These are phyloP conservation scores for Rhizomys pruinosus DNA, from an alignment of 2,113 vertebrate genomes.

Conservation along the genomic window DNA sequence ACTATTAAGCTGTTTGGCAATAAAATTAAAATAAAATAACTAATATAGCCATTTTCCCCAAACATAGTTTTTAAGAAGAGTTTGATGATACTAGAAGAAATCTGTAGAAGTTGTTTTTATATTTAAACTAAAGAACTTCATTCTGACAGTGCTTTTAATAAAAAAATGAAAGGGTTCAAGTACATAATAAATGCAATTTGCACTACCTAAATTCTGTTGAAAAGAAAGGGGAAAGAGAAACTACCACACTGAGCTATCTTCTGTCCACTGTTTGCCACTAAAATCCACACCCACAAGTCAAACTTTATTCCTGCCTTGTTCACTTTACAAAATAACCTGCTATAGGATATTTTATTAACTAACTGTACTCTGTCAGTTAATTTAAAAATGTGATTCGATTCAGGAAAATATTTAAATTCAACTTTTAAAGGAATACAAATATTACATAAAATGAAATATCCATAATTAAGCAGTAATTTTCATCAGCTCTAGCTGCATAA, in stretches of 20 bases:
- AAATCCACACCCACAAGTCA: conserved; percentile 54
- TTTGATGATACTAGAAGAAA: conserved; percentile 65
- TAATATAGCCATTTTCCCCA: conserved; percentile 65
- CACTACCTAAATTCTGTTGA: neutral
- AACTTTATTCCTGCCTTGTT: conserved; percentile 22
- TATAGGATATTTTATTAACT: conserved; percentile 34
- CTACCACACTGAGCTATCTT: neutral
- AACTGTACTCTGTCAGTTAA: neutral
- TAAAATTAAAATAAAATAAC: conserved; percentile 79
- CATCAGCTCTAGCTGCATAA: neutral
- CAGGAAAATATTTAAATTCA: neutral
- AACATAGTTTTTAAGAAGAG: conserved; percentile 65
- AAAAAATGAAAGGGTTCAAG: conserved; percentile 49
- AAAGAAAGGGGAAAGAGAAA: neutral
- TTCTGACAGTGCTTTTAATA: conserved; percentile 47
- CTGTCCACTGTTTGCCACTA: neutral
- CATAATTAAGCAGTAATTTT: conserved; percentile 13
- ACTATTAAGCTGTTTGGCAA: conserved; percentile 75
- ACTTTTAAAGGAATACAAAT: conserved; percentile 50
- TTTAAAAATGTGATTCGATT: conserved; percentile 44
- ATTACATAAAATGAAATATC: conserved; percentile 36
- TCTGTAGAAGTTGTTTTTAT: conserved; percentile 25
- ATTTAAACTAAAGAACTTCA: conserved; percentile 49
- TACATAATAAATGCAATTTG: conserved; percentile 47
- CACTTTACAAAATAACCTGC: conserved; percentile 21